Conservation (phyloP, 1,140 invertebrate species). For the Zaprionus ornatus region DNA sequence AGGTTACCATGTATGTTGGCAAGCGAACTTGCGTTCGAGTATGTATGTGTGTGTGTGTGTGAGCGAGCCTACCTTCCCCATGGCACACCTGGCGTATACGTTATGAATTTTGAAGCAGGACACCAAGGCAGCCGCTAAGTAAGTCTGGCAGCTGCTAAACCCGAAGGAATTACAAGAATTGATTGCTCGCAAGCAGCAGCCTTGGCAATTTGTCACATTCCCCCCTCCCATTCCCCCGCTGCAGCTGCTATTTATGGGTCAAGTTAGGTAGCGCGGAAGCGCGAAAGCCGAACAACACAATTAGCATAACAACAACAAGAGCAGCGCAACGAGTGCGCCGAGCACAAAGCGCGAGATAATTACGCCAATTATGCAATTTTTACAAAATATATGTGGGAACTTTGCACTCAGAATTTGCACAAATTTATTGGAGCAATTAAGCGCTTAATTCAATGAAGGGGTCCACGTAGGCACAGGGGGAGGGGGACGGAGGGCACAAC, state of each 20-base stretch:
- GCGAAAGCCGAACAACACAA: conserved; percentile 45
- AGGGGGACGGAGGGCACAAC: not conserved
- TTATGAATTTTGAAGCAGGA: conserved; percentile 26
- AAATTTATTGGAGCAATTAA: conserved; percentile 79
- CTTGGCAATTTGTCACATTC: conserved; percentile 55
- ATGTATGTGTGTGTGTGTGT: conserved; percentile 11
- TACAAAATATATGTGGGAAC: conserved; percentile 67
- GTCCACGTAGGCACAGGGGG: not conserved
- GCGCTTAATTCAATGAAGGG: conserved; percentile 71
- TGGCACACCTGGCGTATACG: conserved; percentile 58
- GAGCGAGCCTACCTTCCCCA: conserved; percentile 8
- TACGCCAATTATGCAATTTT: conserved; percentile 74
- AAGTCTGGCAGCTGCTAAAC: conserved; percentile 14
- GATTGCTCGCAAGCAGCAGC: conserved; percentile 21
- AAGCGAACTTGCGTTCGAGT: not conserved
- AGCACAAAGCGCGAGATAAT: conserved; percentile 60
- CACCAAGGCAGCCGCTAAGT: conserved; percentile 20
- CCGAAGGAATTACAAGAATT: conserved; percentile 42
- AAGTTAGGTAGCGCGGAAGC: conserved; percentile 52
- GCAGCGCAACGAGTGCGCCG: not conserved
- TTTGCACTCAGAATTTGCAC: conserved; percentile 64
- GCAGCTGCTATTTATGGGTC: conserved; percentile 55
- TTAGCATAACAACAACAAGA: conserved; percentile 60
- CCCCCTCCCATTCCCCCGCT: not conserved
- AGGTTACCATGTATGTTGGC: conserved; percentile 18